Percentiles rank a stretch among this genome's conserved stretches.
Conservation (phyloP, 2,113 vertebrate genomes). For the Lepus europaeus region DNA sequence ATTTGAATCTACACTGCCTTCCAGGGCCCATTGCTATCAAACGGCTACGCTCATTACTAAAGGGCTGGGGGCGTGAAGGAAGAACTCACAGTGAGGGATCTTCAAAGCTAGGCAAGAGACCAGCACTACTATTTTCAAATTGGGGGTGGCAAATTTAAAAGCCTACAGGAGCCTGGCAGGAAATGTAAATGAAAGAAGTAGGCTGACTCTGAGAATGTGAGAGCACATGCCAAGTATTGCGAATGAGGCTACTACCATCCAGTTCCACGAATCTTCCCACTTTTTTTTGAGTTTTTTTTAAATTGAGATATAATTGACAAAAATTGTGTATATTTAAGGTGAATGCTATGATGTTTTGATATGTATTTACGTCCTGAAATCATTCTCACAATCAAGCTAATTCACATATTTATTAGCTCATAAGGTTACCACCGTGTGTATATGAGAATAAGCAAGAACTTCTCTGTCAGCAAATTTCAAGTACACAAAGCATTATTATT, state of each 20-base stretch:
- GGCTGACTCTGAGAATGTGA: neutral
- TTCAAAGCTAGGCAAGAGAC: constrained; percentile 51
- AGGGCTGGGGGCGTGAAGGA: neutral
- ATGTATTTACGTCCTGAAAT: neutral
- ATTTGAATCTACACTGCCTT: constrained; percentile 22
- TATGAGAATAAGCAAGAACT: neutral
- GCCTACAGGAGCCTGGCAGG: constrained; percentile 14
- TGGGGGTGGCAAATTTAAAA: constrained; percentile 38
- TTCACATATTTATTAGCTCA: neutral
- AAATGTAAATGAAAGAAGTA: constrained; percentile 55
- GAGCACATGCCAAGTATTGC: neutral
- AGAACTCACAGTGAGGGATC: neutral
- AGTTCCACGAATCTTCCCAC: neutral
- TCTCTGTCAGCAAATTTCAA: neutral
- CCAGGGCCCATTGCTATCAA: neutral
- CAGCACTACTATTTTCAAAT: constrained; percentile 5
- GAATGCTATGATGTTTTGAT: neutral
- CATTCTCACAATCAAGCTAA: neutral
- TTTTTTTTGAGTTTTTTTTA: neutral
- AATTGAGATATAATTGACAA: neutral
- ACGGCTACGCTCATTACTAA: constrained; percentile 29
- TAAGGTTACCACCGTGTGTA: neutral
- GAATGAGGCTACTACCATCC: neutral
- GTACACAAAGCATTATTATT: neutral
- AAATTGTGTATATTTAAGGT: neutral